Evolutionary conservation across 2,888 invertebrate genomes (phyloP), one percentile per base, ranked within the genome.

Genomic region (Brachyopa scutellaris): DNA sequence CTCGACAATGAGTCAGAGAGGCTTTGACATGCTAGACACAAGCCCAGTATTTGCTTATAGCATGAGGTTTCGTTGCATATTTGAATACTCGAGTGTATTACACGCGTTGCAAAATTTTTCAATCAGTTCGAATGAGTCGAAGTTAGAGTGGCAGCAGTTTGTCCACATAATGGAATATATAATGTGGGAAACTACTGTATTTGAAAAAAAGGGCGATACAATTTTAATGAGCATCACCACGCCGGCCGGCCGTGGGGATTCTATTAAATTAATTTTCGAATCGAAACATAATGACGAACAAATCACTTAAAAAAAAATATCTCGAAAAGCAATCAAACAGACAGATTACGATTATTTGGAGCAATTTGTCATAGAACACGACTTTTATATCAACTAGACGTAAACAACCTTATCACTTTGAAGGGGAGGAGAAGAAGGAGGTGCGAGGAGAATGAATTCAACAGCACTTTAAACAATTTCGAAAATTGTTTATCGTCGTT

Each of bases 331-430:
- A 74, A 80, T 80, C 74, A 80, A 64, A 80, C 47, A 74, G 3
- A n/a, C n/a, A n/a, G 69, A 74, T 74, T 80, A 69, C 69, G 67
- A 67, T 74, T 80, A 80, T 80, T 80, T 74, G 62, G 79, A 80
- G 67, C 67, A 80, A 80, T 80, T 80, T 74, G 79, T 80, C 79
- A 74, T 74, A 80, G 67, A 67, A 62, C 74, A 69, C 45, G 67
- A 62, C 45, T 79, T 66, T 61, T 72, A 73, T 79, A 79, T 72
- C 73, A 79, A 73, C 49, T 47, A 40, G 31, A 70, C 79, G 29
- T 61, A 74, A 80, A 80, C 69, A 80, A 36, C 55, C 67, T 80
- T 80, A 80, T 80, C 79, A 73, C 62, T 64, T 29, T 49, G 38
- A 17, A 31, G 11, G 38, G 17, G 8, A 15, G 15, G 5, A 6